Evolutionary conservation across 2,888 invertebrate genomes (phyloP).

Genomic region (Drosophila setosimentum): DNA sequence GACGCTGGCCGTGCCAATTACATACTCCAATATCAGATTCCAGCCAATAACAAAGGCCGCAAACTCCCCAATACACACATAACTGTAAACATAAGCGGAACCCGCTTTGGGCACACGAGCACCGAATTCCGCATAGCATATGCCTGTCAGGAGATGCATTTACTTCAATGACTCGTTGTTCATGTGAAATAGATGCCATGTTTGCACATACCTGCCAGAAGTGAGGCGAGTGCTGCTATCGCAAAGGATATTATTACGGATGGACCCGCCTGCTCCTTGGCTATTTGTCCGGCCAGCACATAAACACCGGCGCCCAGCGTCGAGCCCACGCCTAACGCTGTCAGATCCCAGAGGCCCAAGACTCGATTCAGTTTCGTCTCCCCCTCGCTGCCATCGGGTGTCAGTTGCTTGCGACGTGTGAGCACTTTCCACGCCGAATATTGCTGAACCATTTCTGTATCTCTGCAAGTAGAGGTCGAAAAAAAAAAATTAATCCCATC

Average conservation of each 20-base stretch:
- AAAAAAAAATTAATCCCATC: too few species aligned
- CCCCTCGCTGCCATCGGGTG: constrained; percentile 68
- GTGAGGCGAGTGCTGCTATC: constrained; percentile 93
- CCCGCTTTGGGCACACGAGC: constrained; percentile 94
- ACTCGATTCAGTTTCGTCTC: constrained; percentile 83
- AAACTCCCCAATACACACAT: constrained; percentile 93
- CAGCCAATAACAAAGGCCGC: constrained; percentile 95
- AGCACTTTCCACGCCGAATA: constrained; percentile 83
- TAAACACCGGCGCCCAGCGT: constrained; percentile 96
- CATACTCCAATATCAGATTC: constrained; percentile 94
- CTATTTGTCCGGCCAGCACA: constrained; percentile 93
- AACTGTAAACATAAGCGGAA: constrained; percentile 94
- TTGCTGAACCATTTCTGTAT: constrained; percentile 70
- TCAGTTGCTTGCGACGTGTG: constrained; percentile 82
- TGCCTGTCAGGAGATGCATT: constrained; percentile 86
- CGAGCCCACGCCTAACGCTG: constrained; percentile 91
- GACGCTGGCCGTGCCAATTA: constrained; percentile 91
- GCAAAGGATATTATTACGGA: constrained; percentile 94
- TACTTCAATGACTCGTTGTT: not conserved
- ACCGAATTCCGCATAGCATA: constrained; percentile 96
- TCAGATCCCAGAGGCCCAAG: constrained; percentile 88
- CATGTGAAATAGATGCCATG: not conserved
- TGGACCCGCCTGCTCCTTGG: constrained; percentile 92
- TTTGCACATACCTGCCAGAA: constrained; percentile 90
- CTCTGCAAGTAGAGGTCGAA: constrained; percentile 35